Conservation (phyloP, 2,797 vertebrate genomes). For the Betta splendens region DNA sequence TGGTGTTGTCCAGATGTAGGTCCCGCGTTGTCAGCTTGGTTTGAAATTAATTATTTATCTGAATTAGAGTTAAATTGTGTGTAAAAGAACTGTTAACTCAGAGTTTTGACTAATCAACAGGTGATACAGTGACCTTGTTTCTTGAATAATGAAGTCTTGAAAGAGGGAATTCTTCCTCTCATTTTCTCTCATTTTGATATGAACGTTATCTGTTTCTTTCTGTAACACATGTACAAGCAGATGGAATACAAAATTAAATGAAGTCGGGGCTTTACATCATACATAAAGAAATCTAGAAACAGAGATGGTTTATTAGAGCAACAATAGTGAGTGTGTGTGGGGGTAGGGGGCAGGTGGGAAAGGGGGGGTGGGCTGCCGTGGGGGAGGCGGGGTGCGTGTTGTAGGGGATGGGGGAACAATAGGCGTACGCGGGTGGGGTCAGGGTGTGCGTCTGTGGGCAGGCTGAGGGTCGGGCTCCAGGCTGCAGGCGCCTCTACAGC, state of each 20-base stretch:
- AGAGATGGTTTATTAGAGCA: conserved; percentile 67
- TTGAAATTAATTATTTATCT: not conserved
- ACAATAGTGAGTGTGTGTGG: conserved; percentile 52
- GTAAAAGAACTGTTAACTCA: not conserved
- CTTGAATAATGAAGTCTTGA: not conserved
- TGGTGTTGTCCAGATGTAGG: conserved; percentile 35
- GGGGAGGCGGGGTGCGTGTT: conserved; percentile 70
- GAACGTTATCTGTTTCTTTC: too few relatives aligned
- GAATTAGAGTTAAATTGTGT: not conserved
- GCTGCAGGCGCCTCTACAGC: conserved; percentile 62
- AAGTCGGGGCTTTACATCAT: conserved; percentile 35
- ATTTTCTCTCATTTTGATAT: not conserved
- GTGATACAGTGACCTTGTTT: conserved; percentile 36
- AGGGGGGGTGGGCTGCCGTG: conserved; percentile 18
- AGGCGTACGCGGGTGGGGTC: conserved; percentile 74
- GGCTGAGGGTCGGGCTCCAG: conserved; percentile 41
- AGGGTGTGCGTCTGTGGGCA: conserved; percentile 46
- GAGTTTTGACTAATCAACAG: conserved; percentile 62
- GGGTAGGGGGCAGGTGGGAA: conserved; percentile 23
- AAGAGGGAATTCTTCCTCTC: not conserved
- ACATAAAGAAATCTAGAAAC: conserved; percentile 78
- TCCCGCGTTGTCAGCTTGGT: conserved; percentile 5
- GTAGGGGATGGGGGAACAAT: conserved; percentile 77
- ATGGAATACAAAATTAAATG: not conserved
- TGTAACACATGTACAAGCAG: too few relatives aligned